Percentiles rank a stretch among this genome's conserved stretches.
Conservation (phyloP, 1,140 invertebrate genomes). For the Bombus difficillimus region DNA sequence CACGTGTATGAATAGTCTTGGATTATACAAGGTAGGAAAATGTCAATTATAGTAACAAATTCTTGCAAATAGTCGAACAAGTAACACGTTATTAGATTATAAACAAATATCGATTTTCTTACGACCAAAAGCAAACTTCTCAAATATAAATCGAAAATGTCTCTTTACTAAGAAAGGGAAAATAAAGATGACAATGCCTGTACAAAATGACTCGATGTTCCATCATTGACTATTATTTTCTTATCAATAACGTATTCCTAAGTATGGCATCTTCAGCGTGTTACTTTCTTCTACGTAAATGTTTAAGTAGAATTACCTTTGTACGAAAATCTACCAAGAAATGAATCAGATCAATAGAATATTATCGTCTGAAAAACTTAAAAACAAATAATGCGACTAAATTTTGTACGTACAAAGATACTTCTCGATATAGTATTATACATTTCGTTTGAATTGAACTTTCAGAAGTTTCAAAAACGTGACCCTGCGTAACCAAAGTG, state of each 20-base stretch:
- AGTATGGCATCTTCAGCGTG: slow-evolving; percentile 69
- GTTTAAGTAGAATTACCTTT: slow-evolving; percentile 41
- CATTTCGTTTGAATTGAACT: slow-evolving; percentile 38
- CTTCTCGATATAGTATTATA: slow-evolving; percentile 4
- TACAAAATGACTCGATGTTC: slow-evolving; percentile 54
- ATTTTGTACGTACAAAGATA: slow-evolving; percentile 39
- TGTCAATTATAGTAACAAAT: slow-evolving; percentile 39
- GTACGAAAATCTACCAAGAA: slow-evolving; percentile 17
- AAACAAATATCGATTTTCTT: slow-evolving; percentile 6
- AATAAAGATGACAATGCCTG: slow-evolving; percentile 42
- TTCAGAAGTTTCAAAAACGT: slow-evolving; percentile 41
- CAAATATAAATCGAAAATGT: slow-evolving; percentile 17
- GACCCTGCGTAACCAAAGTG: slow-evolving; percentile 43
- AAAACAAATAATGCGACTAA: neutral
- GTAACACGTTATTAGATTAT: slow-evolving; percentile 15
- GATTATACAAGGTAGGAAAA: slow-evolving; percentile 49
- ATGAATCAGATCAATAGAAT: neutral
- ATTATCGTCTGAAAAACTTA: neutral
- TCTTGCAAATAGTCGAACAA: slow-evolving; percentile 10
- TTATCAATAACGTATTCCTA: slow-evolving; percentile 65
- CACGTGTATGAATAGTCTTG: neutral
- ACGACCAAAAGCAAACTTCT: slow-evolving; percentile 24
- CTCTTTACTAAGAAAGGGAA: slow-evolving; percentile 27
- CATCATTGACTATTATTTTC: slow-evolving; percentile 25
- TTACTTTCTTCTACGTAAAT: slow-evolving; percentile 55